These are phyloP conservation scores for Clarias laeviceps DNA, from an alignment of 2,797 vertebrate genomes.

Conservation along the genomic window DNA sequence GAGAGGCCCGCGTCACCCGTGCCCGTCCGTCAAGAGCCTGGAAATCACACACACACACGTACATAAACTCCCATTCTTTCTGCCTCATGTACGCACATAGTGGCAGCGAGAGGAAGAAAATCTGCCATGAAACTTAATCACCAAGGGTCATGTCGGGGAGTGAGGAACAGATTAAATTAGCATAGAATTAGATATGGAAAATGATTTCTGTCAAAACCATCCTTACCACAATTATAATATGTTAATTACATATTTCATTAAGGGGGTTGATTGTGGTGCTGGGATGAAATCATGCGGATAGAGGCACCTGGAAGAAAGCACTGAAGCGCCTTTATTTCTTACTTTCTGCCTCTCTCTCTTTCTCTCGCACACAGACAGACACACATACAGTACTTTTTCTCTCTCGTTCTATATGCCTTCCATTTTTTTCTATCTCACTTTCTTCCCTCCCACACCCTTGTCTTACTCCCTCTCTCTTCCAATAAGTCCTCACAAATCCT, in stretches of 20 bases:
- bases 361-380: not conserved
- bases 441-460: not conserved
- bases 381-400: not conserved
- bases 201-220: conserved; percentile 99
- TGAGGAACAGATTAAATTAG: conserved; percentile 99
- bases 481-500: conserved; percentile 37
- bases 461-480: conserved; percentile 32
- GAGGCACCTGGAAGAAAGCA: conserved; percentile 89
- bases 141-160: conserved; percentile 96
- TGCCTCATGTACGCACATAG: conserved; percentile 43
- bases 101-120: conserved; percentile 66
- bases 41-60: conserved; percentile 23
- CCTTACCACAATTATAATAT: conserved; percentile 99
- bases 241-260: conserved; percentile 99
- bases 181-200: conserved; percentile 99
- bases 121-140: conserved; percentile 97
- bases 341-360: not conserved
- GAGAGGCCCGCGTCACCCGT: conserved; percentile 65
- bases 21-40: conserved; percentile 76
- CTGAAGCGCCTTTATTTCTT: conserved; percentile 65
- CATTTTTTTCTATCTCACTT: conserved; percentile 11
- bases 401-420: not conserved
- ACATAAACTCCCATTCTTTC: conserved; percentile 20
- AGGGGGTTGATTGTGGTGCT: conserved; percentile 95
- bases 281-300: conserved; percentile 87